Percentiles rank a stretch among this genome's conserved stretches.
Conservation (phyloP, 2,888 invertebrate species). For the Trichogramma dendrolimi region DNA sequence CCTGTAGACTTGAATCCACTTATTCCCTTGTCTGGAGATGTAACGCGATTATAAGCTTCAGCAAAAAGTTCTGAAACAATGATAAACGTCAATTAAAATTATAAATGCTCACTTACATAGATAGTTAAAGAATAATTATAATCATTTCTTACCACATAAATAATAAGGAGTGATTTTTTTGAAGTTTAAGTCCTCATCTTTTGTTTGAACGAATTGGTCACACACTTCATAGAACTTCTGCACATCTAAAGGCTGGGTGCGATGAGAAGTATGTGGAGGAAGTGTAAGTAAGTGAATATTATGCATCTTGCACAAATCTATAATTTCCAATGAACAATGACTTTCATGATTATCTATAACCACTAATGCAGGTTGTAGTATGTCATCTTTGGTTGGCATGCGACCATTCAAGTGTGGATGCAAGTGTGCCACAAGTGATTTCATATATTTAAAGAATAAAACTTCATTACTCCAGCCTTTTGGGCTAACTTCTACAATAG, state of each 20-base stretch:
- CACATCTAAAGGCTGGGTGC: constrained; percentile 31
- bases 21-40: constrained; percentile 2
- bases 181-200: not conserved
- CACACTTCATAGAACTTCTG: constrained; percentile 22
- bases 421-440: constrained; percentile 18
- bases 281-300: constrained; percentile 30
- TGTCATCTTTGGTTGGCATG: not conserved
- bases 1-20: constrained; percentile 4
- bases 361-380: not conserved
- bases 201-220: constrained; percentile 17
- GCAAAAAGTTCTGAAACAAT: not conserved
- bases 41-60: not conserved
- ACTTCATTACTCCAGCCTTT: constrained; percentile 29
- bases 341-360: constrained; percentile 3
- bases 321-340: not conserved
- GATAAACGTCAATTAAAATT: not conserved
- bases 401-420: constrained; percentile 18
- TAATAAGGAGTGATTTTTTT: not conserved
- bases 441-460: constrained; percentile 19
- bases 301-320: constrained; percentile 21
- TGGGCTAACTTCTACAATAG: constrained; percentile 17
- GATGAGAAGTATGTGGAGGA: constrained; percentile 34
- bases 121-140: not conserved
- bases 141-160: not conserved
- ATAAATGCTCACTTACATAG: not conserved